Conservation (phyloP, 2,113 vertebrate genomes). For the Capreolus pygargus region DNA sequence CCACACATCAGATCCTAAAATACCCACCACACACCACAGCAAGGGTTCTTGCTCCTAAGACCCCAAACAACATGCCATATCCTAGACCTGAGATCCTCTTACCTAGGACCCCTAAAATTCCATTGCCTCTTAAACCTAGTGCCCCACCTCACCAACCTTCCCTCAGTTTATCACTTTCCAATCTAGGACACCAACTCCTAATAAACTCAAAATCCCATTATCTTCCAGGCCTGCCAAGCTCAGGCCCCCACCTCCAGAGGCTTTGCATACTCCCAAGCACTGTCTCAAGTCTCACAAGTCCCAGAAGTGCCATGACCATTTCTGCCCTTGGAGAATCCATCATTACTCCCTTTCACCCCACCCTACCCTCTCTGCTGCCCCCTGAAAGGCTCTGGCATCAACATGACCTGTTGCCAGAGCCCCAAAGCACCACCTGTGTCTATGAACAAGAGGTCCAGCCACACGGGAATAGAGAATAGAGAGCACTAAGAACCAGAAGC, state of each 20-base stretch:
- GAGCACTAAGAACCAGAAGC: not conserved
- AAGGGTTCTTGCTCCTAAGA: not conserved
- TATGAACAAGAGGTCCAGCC: not conserved
- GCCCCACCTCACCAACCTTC: not conserved
- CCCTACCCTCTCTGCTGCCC: not conserved
- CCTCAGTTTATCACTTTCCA: not conserved
- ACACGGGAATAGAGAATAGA: not conserved
- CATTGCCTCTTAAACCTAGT: not conserved
- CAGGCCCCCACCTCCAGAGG: not conserved
- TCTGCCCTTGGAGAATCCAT: constrained; percentile 19
- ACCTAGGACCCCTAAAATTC: not conserved
- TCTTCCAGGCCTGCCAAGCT: not conserved
- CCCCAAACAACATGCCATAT: not conserved
- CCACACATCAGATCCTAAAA: not conserved
- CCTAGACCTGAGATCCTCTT: not conserved
- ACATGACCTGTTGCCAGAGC: not conserved
- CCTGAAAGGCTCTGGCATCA: not conserved
- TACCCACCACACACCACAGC: not conserved
- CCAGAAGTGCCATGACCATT: not conserved
- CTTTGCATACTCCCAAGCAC: not conserved
- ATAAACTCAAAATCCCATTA: not conserved
- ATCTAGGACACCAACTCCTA: not conserved
- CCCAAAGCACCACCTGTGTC: not conserved
- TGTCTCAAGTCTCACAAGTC: not conserved
- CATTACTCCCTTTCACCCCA: not conserved